Evolutionary conservation across 2,888 invertebrate species (phyloP).

Genomic region (Lycophotia porphyrea): DNA sequence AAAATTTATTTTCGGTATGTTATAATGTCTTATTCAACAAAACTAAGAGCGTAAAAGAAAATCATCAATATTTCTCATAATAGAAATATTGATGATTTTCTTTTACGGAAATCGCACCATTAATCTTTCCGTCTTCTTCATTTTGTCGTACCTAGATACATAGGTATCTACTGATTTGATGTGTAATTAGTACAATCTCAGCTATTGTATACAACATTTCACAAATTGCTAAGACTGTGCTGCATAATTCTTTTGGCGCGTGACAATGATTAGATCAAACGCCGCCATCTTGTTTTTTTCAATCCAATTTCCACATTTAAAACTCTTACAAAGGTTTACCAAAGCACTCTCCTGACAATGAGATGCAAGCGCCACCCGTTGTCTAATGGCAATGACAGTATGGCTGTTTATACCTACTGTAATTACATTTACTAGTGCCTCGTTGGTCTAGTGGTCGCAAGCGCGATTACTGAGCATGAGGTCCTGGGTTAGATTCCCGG

Average conservation of each 20-base stretch:
- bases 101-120: neutral
- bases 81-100: slow-evolving; percentile 14
- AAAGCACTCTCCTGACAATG: neutral
- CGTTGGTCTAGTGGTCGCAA: too few species aligned
- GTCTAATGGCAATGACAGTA: neutral
- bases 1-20: neutral
- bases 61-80: too few species aligned
- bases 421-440: neutral
- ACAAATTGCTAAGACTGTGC: neutral
- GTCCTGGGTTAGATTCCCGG: too few species aligned
- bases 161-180: neutral
- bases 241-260: neutral
- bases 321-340: neutral
- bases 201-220: neutral
- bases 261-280: neutral
- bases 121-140: neutral
- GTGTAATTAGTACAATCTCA: neutral
- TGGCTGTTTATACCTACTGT: neutral
- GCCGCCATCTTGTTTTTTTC: neutral
- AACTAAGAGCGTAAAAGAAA: too few species aligned
- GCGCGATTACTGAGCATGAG: too few species aligned
- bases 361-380: neutral
- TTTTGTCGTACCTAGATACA: neutral
- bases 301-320: neutral
- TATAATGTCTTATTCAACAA: neutral